phyloP scores from a whole-genome alignment of 1,140 invertebrate genomes.

The Rhagoletis zephyria region DNA sequence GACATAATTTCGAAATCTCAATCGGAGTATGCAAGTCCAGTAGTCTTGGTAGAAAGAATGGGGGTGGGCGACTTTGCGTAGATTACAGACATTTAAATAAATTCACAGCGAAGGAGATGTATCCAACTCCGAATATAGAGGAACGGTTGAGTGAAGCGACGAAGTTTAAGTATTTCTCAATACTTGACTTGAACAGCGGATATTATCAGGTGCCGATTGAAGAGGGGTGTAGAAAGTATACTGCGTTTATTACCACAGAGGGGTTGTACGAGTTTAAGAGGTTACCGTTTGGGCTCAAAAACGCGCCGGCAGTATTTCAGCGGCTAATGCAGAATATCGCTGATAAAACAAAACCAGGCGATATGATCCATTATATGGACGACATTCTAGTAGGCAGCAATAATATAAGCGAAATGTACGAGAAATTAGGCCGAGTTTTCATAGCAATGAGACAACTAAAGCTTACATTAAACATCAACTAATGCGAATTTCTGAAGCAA shows the following conservation, averaged over 20 bases:
- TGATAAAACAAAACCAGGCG: neutral
- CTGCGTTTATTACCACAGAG: conserved; percentile 72
- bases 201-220: conserved; percentile 66
- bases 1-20: conserved; percentile 62
- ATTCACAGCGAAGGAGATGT: conserved; percentile 61
- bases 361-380: conserved; percentile 57
- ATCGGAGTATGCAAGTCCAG: conserved; percentile 58
- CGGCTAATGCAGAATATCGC: conserved; percentile 60
- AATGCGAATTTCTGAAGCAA: conserved; percentile 71
- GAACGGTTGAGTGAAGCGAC: conserved; percentile 62
- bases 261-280: conserved; percentile 75
- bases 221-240: conserved; percentile 61
- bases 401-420: conserved; percentile 46
- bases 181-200: conserved; percentile 64
- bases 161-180: conserved; percentile 59
- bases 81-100: conserved; percentile 73
- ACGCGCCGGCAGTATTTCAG: conserved; percentile 64
- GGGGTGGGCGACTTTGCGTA: conserved; percentile 64
- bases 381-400: conserved; percentile 54
- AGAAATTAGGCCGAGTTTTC: conserved; percentile 45
- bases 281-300: conserved; percentile 69
- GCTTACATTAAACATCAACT: conserved; percentile 74
- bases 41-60: conserved; percentile 63
- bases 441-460: conserved; percentile 55
- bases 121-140: conserved; percentile 63